Evolutionary conservation across 2,797 vertebrate genomes (phyloP).

Genomic region (Protonibea diacanthus): DNA sequence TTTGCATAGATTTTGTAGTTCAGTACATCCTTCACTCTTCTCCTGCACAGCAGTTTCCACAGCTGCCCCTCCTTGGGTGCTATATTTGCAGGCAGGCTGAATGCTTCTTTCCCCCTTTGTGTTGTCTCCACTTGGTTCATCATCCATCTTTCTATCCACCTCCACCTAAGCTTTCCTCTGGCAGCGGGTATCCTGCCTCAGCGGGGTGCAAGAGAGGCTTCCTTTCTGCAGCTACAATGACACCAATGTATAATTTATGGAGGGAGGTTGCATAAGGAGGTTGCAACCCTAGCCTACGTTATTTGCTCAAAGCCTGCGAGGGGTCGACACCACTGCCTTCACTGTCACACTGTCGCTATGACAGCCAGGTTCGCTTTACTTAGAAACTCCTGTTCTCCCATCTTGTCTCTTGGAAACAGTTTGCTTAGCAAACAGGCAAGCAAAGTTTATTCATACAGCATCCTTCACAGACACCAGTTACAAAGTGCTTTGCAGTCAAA

Average conservation of each 20-base stretch:
- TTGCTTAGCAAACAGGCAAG: background rate
- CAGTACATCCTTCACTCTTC: background rate
- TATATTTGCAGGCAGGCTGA: conserved; percentile 5
- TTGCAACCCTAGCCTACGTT: conserved; percentile 7
- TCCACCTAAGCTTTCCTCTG: conserved; percentile 2
- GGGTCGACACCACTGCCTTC: background rate
- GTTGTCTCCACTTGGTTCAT: conserved; percentile 5
- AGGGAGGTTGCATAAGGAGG: conserved; percentile 5
- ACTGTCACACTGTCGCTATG: conserved; percentile 31
- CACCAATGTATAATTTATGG: conserved; percentile 49
- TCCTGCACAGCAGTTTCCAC: background rate
- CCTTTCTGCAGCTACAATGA: conserved; percentile 35
- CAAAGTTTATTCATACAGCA: too few species aligned
- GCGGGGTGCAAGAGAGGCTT: background rate
- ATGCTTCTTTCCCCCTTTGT: conserved; percentile 22
- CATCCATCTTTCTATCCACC: conserved; percentile 21
- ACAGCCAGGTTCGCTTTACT: conserved; percentile 21
- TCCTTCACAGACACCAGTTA: too few species aligned
- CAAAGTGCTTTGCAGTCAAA: too few species aligned
- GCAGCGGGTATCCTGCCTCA: conserved; percentile 31
- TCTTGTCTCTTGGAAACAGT: conserved; percentile 31
- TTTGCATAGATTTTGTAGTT: background rate
- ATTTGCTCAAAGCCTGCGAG: conserved; percentile 19
- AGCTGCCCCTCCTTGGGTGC: background rate
- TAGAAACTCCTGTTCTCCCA: background rate